Evolutionary conservation across 23 tunicate species (phyloP).

Genomic region (Aplidium turbinatum): DNA sequence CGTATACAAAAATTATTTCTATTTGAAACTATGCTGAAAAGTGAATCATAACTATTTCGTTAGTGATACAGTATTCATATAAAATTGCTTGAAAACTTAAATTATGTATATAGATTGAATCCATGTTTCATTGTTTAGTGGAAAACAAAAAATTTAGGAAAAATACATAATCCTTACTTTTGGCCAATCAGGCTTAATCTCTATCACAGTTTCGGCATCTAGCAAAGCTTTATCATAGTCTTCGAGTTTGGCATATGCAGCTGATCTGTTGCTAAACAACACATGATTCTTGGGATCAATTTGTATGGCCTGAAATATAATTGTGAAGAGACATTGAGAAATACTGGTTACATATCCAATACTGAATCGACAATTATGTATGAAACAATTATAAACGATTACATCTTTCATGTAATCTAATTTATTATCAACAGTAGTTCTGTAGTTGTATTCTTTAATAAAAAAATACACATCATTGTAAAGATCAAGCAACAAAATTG

Average conservation of each 20-base stretch:
- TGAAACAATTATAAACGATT: background rate
- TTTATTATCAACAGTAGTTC: too few relatives aligned
- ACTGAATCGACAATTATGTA: background rate
- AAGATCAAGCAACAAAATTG: too few relatives aligned
- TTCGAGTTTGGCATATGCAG: slow-evolving; percentile 81
- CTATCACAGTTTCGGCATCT: slow-evolving; percentile 89
- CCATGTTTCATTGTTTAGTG: background rate
- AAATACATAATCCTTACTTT: slow-evolving; percentile 41
- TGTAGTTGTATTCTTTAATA: too few relatives aligned
- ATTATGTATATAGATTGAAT: too few relatives aligned
- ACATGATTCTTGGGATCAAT: slow-evolving; percentile 80
- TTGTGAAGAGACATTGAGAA: too few relatives aligned
- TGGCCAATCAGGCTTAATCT: slow-evolving; percentile 83
- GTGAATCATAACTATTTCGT: too few relatives aligned
- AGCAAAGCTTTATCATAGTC: slow-evolving; percentile 51
- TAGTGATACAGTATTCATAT: too few relatives aligned
- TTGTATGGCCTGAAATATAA: slow-evolving; percentile 66
- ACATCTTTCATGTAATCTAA: too few relatives aligned
- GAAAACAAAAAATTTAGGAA: background rate
- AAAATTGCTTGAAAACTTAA: too few relatives aligned
- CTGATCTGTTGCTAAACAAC: slow-evolving; percentile 88
- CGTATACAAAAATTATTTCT: too few relatives aligned
- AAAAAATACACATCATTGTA: too few relatives aligned
- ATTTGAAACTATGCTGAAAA: too few relatives aligned
- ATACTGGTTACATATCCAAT: background rate